A percentile compares a stretch with the other conserved stretches of the same genome.
phyloP scores from a whole-genome alignment of 2,113 vertebrate genomes.

The Myrmecophaga tridactyla region DNA sequence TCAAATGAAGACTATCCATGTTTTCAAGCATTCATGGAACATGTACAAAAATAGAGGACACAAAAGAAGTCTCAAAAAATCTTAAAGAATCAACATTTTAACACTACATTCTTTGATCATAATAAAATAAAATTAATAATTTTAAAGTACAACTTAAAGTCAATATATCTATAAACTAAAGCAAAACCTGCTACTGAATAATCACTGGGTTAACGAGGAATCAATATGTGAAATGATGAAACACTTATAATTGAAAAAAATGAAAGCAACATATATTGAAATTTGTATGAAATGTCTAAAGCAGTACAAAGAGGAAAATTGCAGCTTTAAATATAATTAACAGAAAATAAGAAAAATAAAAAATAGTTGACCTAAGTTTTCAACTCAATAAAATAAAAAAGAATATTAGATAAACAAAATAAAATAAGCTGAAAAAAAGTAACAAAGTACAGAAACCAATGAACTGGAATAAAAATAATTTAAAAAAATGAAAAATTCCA shows the following conservation, averaged over 20 bases:
- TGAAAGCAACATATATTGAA: not conserved
- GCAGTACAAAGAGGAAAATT: not conserved
- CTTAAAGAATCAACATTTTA: not conserved
- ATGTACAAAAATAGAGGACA: not conserved
- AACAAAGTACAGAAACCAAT: not conserved
- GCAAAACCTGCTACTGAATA: not conserved
- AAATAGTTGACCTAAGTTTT: not conserved
- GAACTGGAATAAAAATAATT: not conserved
- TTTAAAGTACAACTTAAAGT: not conserved
- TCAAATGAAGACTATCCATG: not conserved
- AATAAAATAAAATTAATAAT: not conserved
- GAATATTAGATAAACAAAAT: not conserved
- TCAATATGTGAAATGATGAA: not conserved
- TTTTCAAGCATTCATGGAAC: not conserved
- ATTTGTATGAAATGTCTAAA: not conserved
- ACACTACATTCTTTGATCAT: not conserved
- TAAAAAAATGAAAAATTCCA: not conserved
- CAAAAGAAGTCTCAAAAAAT: not conserved
- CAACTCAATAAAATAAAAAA: slow-evolving; percentile 6
- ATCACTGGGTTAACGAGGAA: not conserved
- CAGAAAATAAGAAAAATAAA: not conserved
- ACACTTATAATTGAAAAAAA: not conserved
- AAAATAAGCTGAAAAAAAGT: not conserved
- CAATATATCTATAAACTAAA: not conserved
- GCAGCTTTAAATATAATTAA: not conserved